Base-by-base conservation (phyloP, 1,140 invertebrate species). In the Bombus haemorrhoidalis region DNA sequence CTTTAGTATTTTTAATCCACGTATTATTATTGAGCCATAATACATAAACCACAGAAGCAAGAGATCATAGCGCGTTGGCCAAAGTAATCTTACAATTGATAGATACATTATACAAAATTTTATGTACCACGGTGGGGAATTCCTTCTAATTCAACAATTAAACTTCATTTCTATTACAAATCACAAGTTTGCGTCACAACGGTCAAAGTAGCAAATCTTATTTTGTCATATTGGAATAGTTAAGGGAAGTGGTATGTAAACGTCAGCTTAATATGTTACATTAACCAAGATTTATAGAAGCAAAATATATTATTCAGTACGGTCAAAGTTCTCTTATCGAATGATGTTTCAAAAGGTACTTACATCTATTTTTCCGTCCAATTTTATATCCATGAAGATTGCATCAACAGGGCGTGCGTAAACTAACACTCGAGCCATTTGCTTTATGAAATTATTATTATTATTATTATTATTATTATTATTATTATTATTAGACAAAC, bases 351-450 rank as follows among this genome's bases (percentile, higher is more conserved):
- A 47, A 78, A 22, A n/a, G 25, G 13, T 86, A 87, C 86, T 87
- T 47, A 87, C 86, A 13, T 43, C 8, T 25, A 13, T 4, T 5
- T 37, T 28, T 0, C 10, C 10, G 1, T 8, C 39, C n/a, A 84
- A 32, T 0, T n/a, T 4, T 6, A 47, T 1, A 13, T 72, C 9
- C 8, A n/a, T 57, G 1, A 71, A 13, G 6, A 90, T 15, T 37
- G 79, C 53, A n/a, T 90, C 28, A 1, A 90, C 34, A 39, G n/a
- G 5, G 34, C 89, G 86, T 34, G 32, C 28, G 3, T 86, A 90
- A 37, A 75, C 3, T 12, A 62, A 28, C 12, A 47, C 83, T 68
- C 88, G 79, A 77, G 88, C 89, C 89, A 90, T 90, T 32, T 71
- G 12, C 28, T 3, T n/a, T 66, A 34, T 57, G 22, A 81, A 74